These are phyloP conservation scores for Bombus superbus DNA, from an alignment of 1,140 invertebrate genomes.

Conservation along the genomic window DNA sequence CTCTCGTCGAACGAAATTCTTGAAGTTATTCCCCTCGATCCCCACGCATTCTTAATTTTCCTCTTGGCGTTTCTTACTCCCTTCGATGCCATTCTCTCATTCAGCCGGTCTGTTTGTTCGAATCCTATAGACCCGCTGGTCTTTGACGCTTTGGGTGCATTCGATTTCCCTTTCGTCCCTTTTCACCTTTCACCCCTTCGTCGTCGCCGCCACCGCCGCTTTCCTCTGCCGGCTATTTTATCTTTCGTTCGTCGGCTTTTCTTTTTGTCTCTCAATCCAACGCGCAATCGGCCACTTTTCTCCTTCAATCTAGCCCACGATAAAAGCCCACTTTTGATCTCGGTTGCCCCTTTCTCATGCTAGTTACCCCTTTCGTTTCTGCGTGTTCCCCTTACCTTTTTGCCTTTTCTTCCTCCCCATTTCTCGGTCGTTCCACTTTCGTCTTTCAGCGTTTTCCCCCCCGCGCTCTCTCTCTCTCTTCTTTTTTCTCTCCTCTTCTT, in stretches of 20 bases:
- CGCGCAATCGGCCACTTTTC: constrained; percentile 8
- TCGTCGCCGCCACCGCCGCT: neutral
- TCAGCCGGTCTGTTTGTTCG: no score
- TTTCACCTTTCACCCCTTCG: neutral
- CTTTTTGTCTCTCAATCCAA: constrained; percentile 40
- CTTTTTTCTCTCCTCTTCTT: neutral
- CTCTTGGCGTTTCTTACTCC: no score
- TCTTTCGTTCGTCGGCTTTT: neutral
- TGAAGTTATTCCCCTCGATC: no score
- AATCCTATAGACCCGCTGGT: no score
- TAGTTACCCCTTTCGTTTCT: constrained; percentile 17
- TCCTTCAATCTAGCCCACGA: constrained; percentile 13
- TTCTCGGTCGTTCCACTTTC: constrained; percentile 17
- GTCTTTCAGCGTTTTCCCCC: constrained; percentile 1
- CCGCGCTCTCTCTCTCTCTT: neutral
- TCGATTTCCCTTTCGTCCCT: constrained; percentile 14
- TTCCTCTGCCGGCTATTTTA: neutral
- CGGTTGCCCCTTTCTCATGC: neutral
- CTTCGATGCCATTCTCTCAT: no score
- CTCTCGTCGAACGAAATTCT: no score
- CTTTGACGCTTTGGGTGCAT: neutral
- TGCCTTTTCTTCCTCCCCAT: neutral
- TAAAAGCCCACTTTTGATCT: constrained; percentile 38
- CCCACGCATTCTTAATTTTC: no score
- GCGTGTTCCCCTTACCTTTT: neutral